Percentiles rank a stretch among this genome's conserved stretches.
Conservation (phyloP, 1,140 invertebrate species). For the Bombus sibiricus region DNA sequence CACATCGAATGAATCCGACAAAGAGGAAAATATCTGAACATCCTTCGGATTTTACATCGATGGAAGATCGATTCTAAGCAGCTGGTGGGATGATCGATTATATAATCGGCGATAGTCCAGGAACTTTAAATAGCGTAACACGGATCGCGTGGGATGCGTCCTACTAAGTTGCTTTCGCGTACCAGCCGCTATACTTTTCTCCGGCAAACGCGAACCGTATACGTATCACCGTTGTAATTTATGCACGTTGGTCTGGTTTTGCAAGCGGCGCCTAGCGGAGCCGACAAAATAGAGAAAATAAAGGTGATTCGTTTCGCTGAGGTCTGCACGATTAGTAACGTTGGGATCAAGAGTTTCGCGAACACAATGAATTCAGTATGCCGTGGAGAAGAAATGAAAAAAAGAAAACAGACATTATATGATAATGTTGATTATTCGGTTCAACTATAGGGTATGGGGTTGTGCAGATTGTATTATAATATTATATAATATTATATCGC, state of each 20-base stretch:
- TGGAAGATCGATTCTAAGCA: background rate
- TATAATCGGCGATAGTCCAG: constrained; percentile 11
- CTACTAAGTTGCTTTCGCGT: constrained; percentile 7
- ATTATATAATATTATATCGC: too few species aligned
- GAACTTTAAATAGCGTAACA: constrained; percentile 17
- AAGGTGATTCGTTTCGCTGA: constrained; percentile 12
- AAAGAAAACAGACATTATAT: too few species aligned
- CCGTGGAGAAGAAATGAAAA: background rate
- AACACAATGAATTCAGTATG: background rate
- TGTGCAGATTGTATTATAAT: too few species aligned
- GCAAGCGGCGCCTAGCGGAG: constrained; percentile 49
- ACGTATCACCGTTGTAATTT: constrained; percentile 30
- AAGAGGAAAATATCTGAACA: background rate
- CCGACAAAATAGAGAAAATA: constrained; percentile 21
- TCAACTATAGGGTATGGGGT: too few species aligned
- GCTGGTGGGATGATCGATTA: constrained; percentile 1
- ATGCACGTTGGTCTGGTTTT: constrained; percentile 46
- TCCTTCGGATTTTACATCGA: background rate
- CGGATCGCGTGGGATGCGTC: constrained; percentile 35
- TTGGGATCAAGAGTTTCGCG: background rate
- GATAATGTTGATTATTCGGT: too few species aligned
- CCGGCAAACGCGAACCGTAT: background rate
- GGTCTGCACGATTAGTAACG: background rate
- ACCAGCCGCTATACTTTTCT: constrained; percentile 24
- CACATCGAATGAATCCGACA: background rate